phyloP scores from a whole-genome alignment of 2,113 vertebrate genomes.

The Datnioides undecimradiatus region DNA sequence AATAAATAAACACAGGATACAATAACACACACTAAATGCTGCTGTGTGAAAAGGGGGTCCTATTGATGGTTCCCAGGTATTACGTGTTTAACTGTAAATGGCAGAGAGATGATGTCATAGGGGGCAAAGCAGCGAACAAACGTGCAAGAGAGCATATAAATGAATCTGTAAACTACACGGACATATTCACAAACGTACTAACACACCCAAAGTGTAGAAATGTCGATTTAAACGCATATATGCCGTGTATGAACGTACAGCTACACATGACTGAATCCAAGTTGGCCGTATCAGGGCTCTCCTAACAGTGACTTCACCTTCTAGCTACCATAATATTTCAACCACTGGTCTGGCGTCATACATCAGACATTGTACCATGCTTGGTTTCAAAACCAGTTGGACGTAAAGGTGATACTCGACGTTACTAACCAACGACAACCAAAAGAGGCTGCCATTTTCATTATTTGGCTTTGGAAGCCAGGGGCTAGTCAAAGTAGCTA shows the following conservation, averaged over 20 bases:
- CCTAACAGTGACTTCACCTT: not conserved
- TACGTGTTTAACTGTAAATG: not conserved
- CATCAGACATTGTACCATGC: not conserved
- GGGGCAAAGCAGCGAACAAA: conserved; percentile 1
- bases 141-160: not conserved
- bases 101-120: not conserved
- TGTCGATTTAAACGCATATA: not conserved
- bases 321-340: not conserved
- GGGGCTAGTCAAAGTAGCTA: conserved; percentile 52
- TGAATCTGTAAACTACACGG: not conserved
- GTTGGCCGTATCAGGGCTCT: not conserved
- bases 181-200: not conserved
- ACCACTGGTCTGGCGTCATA: not conserved
- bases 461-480: conserved; percentile 35
- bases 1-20: not conserved
- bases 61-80: not conserved
- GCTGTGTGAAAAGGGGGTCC: no score
- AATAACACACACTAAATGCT: not conserved
- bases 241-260: conserved; percentile 3
- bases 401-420: not conserved
- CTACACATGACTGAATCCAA: conserved; percentile 10
- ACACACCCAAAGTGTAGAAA: not conserved
- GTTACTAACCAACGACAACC: not conserved
- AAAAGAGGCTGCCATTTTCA: conserved; percentile 66
- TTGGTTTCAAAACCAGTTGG: not conserved